phyloP scores from a whole-genome alignment of 1,140 invertebrate genomes.

The Bombus difficillimus region DNA sequence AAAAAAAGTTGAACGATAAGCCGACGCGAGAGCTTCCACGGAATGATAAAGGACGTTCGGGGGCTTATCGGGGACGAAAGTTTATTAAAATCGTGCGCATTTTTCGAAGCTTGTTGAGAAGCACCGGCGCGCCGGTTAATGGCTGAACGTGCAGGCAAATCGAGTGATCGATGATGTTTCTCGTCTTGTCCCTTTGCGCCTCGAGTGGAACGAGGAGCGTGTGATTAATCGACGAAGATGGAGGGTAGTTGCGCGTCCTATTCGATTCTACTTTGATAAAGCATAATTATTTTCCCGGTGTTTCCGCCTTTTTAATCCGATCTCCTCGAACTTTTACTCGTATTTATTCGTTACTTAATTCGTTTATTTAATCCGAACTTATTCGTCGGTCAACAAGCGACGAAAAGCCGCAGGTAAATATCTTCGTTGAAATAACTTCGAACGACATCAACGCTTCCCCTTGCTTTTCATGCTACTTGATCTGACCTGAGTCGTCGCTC shows the following conservation, averaged over 20 bases:
- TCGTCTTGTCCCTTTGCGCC: background rate
- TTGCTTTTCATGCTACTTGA: no score
- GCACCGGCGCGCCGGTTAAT: background rate
- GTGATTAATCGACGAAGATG: background rate
- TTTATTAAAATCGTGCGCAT: slow-evolving; percentile 42
- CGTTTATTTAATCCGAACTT: no score
- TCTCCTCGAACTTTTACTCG: no score
- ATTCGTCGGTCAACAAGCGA: no score
- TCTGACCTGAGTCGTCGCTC: no score
- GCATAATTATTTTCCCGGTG: no score
- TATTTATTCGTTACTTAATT: no score
- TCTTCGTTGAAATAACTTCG: no score
- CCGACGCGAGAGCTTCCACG: background rate
- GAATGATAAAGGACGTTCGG: slow-evolving; percentile 28
- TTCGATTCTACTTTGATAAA: background rate
- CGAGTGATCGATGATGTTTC: background rate
- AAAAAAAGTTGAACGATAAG: slow-evolving; percentile 29
- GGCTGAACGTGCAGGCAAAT: background rate
- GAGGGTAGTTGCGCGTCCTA: background rate
- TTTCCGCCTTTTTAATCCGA: background rate
- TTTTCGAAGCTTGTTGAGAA: background rate
- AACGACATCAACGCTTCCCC: no score
- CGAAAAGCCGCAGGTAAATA: no score
- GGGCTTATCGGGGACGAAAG: slow-evolving; percentile 11
- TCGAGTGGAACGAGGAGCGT: background rate